Evolutionary conservation across 2,113 vertebrate species (phyloP).

Genomic region (Holacanthus passer): DNA sequence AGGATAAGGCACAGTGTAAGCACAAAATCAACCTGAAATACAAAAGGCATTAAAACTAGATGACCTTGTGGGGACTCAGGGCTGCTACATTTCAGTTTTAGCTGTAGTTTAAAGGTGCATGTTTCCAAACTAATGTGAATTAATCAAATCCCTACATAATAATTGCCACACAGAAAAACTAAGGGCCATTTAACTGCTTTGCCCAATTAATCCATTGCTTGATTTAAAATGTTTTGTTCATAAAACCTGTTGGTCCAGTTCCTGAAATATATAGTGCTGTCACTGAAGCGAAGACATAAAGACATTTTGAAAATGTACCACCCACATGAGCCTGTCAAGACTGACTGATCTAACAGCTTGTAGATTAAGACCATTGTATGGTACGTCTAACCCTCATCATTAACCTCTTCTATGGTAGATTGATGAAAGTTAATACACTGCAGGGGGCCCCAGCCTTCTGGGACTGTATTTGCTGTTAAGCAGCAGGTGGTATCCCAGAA

Average conservation of each 20-base stretch:
- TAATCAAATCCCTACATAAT: background rate
- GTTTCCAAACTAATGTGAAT: background rate
- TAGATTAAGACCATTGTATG: conserved; percentile 19
- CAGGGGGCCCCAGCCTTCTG: conserved; percentile 16
- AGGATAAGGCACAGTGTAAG: background rate
- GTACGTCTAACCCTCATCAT: conserved; percentile 25
- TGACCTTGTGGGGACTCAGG: background rate
- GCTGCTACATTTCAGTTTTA: background rate
- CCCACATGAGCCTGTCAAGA: background rate
- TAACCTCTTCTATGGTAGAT: conserved; percentile 48
- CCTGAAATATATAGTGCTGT: background rate
- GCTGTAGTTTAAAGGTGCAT: background rate
- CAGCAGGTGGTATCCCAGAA: conserved; percentile 50
- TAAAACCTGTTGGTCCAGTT: too few species aligned
- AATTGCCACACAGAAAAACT: background rate
- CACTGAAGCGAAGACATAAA: background rate
- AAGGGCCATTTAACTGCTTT: too few species aligned
- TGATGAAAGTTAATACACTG: conserved; percentile 38
- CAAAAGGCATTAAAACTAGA: background rate
- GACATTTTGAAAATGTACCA: background rate
- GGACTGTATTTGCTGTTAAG: conserved; percentile 43
- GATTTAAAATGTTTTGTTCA: too few species aligned
- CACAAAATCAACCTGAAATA: background rate
- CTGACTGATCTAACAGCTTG: conserved; percentile 22
- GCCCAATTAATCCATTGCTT: too few species aligned